A percentile compares a stretch with the other conserved stretches of the same genome.
Conservation (phyloP, 2,888 invertebrate species). For the Acleris cristana region DNA sequence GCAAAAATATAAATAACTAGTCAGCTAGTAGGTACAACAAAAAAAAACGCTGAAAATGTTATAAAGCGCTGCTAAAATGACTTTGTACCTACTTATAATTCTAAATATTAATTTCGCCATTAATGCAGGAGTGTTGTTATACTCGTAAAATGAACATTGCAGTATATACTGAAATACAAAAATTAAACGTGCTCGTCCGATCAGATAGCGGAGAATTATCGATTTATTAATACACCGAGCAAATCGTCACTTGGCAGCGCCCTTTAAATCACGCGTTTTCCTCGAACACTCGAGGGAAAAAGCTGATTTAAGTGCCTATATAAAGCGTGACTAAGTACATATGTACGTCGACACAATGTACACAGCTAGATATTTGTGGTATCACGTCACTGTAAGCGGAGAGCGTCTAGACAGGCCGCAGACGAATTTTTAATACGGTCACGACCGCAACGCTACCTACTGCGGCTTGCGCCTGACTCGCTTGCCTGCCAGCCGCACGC, state of each 20-base stretch:
- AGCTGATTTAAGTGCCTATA: conserved; percentile 10
- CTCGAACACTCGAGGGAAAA: conserved; percentile 18
- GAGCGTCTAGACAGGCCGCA: conserved; percentile 74
- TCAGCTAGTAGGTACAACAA: no score
- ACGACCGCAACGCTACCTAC: conserved; percentile 34
- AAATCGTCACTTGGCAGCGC: background rate
- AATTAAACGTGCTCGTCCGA: no score
- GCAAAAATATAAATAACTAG: no score
- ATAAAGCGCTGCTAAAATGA: no score
- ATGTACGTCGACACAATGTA: conserved; percentile 14
- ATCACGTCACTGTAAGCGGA: conserved; percentile 64
- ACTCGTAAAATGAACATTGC: no score
- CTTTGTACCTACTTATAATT: no score
- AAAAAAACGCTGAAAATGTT: no score
- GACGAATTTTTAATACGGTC: conserved; percentile 73
- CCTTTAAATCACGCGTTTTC: conserved; percentile 12
- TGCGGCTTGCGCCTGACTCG: conserved; percentile 26
- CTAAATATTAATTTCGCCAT: no score
- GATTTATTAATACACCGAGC: background rate
- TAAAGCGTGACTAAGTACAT: conserved; percentile 24
- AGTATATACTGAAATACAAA: no score
- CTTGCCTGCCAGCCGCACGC: conserved; percentile 15
- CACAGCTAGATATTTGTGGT: conserved; percentile 57
- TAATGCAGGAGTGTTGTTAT: no score
- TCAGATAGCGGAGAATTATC: background rate